Evolutionary conservation across 2,888 invertebrate species (phyloP), one percentile per base, ranked within the genome.

Genomic region (Conus canariensis): DNA sequence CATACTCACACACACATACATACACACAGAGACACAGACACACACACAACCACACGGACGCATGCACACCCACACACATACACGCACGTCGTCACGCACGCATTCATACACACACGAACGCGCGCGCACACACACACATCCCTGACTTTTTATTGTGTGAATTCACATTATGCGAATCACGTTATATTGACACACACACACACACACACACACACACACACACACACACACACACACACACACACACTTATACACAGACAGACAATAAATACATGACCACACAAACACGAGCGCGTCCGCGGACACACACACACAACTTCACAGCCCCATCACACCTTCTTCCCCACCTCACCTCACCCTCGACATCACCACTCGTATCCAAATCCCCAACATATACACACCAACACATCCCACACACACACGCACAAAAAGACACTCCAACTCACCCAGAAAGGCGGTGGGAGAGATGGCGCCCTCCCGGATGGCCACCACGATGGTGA

Each of bases 401-500:
- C 30, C 30, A 30, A 30, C 30, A 30, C 30, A 0, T 2, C 30
- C 30, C 30, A 77, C 77, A 77, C 77, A 77, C 25, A 25, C 30
- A 77, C 70, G 19, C 70, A 70, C 30, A 30, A 30, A 30, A 30
- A 30, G 30, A 30, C n/a, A 1, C 74, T 1, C n/a, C 16, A 19
- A 45, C 93, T 88, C 93, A 96, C 96, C 96, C 89, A 96, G 93
- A 90, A 96, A 96, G 22, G 96, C 96, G 5, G 96, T 96, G 0
- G 96, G 95, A 8, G 96, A 96, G 64, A 96, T 96, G 67, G 95
- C 96, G 0, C 96, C 96, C 58, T 96, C 95, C 83, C 96, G 92
- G 9, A 96, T 94, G 10, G 96, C 95, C 0, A 96, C 96, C 58
- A 96, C 93, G 30, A 96, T 96, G n/a, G 96, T 95, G 85, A 96